Evolutionary conservation across 1,140 invertebrate genomes (phyloP).

Genomic region (Sycophaga agraensis): DNA sequence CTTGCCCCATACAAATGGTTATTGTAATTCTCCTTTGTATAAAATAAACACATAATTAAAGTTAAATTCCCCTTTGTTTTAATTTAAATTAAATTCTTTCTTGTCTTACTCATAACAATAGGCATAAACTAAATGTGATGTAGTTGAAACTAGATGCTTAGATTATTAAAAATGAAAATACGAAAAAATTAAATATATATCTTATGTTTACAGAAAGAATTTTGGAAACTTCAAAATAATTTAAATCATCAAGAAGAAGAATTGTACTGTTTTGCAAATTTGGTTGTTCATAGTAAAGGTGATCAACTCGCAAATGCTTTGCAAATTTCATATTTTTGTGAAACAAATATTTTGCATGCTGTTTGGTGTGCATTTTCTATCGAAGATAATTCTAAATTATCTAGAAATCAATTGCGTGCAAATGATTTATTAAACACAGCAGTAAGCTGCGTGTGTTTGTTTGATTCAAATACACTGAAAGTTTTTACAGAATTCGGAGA

Average conservation of each 20-base stretch:
- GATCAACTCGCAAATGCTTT: conserved; percentile 46
- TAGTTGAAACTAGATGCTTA: neutral
- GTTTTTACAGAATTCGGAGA: conserved; percentile 79
- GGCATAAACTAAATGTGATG: neutral
- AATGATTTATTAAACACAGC: conserved; percentile 41
- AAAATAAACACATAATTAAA: neutral
- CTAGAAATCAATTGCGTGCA: conserved; percentile 40
- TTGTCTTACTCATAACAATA: neutral
- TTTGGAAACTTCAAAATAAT: conserved; percentile 69
- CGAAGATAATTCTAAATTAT: conserved; percentile 58
- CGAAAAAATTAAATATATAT: conserved; percentile 23
- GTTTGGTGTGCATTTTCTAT: conserved; percentile 76
- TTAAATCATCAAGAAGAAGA: conserved; percentile 72
- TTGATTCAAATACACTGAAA: conserved; percentile 75
- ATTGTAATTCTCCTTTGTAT: too few species aligned
- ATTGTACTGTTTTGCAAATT: conserved; percentile 81
- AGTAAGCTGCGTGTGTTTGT: conserved; percentile 69
- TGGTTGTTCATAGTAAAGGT: conserved; percentile 80
- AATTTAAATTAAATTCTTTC: neutral
- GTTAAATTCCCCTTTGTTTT: neutral
- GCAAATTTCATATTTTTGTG: conserved; percentile 74
- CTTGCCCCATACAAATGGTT: too few species aligned
- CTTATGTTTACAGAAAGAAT: conserved; percentile 59
- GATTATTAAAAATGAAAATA: neutral
- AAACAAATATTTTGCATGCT: conserved; percentile 78